These are phyloP conservation scores for Leptura quadrifasciata DNA, from an alignment of 2,888 invertebrate species.

Conservation along the genomic window DNA sequence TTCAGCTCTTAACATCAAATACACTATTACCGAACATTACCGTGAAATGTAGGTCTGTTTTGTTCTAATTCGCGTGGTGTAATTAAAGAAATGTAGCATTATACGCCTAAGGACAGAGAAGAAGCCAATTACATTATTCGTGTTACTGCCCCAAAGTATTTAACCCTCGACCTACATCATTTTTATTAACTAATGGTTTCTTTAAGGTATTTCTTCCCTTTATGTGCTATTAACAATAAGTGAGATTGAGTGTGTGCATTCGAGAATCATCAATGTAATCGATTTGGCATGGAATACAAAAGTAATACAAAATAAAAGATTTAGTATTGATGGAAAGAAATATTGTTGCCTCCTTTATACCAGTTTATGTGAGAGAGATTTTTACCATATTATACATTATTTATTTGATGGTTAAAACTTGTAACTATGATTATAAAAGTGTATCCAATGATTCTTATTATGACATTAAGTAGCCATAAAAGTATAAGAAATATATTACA, in stretches of 20 bases:
- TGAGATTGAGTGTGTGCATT: constrained; percentile 27
- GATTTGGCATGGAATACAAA: not conserved
- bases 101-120: not conserved
- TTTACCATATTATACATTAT: not conserved
- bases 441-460: not conserved
- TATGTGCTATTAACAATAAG: constrained; percentile 29
- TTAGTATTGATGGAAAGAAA: not conserved
- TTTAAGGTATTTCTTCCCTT: constrained; percentile 9
- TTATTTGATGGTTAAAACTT: not conserved
- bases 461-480: not conserved
- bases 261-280: constrained; percentile 26
- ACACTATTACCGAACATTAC: no score
- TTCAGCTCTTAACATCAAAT: no score
- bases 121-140: not conserved
- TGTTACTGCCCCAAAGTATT: not conserved
- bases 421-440: not conserved
- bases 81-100: no score
- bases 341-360: not conserved
- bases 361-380: not conserved
- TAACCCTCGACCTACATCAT: constrained; percentile 10
- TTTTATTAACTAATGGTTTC: constrained; percentile 28
- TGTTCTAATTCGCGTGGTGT: no score
- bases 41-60: no score
- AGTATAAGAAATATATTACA: not conserved
- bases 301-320: constrained; percentile 15